A percentile compares a stretch with the other conserved stretches of the same genome.
Evolutionary conservation across 2,888 invertebrate species (phyloP).

Genomic region (Lumbricus terrestris): DNA sequence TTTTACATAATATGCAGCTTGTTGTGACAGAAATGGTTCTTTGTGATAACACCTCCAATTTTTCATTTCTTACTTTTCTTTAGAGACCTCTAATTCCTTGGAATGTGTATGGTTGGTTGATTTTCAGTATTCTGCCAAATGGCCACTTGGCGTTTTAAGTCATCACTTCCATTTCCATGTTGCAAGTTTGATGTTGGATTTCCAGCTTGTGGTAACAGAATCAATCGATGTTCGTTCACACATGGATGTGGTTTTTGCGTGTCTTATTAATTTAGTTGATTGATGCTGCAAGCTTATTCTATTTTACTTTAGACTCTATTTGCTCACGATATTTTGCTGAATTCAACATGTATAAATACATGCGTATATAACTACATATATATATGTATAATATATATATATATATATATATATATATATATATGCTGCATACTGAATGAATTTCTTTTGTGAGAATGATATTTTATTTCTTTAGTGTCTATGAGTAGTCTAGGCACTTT

Average conservation of each 20-base stretch:
- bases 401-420: no score
- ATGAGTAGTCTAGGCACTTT: not conserved
- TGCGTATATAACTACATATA: not conserved
- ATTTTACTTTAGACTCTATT: not conserved
- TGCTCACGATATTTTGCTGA: not conserved
- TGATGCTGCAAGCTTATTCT: not conserved
- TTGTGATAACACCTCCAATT: no score
- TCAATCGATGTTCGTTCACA: not conserved
- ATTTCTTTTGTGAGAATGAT: not conserved
- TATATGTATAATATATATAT: not conserved
- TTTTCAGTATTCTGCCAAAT: not conserved
- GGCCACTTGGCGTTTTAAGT: not conserved
- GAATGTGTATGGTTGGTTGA: no score
- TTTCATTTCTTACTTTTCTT: no score
- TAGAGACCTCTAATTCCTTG: not conserved
- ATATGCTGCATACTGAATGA: no score
- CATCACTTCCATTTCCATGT: not conserved
- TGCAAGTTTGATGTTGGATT: not conserved
- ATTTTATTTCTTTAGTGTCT: not conserved
- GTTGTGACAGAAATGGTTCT: not conserved
- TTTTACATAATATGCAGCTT: not conserved
- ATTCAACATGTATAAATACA: not conserved
- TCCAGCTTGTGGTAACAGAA: not conserved
- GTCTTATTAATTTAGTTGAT: not conserved
- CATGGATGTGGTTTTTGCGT: not conserved